Evolutionary conservation across 2,888 invertebrate species (phyloP), one percentile per base, ranked within the genome.

Genomic region (Volucella inflata): DNA sequence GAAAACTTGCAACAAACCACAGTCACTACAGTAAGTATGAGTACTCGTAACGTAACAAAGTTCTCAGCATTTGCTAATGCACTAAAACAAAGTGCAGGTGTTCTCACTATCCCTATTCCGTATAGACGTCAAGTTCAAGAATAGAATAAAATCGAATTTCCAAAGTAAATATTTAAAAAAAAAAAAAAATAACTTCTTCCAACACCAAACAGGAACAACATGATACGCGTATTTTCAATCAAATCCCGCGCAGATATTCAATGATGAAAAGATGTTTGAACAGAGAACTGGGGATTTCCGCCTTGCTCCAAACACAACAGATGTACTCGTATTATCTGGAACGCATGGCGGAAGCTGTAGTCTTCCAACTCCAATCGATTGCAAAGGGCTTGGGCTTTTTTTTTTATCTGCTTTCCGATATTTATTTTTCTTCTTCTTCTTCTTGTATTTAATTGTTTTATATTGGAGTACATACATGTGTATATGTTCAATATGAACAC

Each of bases 51-150:
- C 6, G 6, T 30, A 30, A 30, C 0, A 30, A 12, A 57, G 12
- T 14, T 57, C 14, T 38, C 51, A 42, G 11, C 30, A 46, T 11
- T 21, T 6, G 50, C 38, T 14, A 8, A 40, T n/a, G 9, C 21
- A 42, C 9, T 6, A 12, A 17, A 48, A 38, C 70, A 48, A 70
- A 48, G 17, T 40, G 70, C 70, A 70, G 70, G 57, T 70, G 70
- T 59, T 70, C n/a, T 38, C n/a, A 17, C n/a, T 42, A 21, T 8
- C 46, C 14, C 14, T 38, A 59, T 21, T 14, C 60, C 30, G 30
- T 30, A 6, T 21, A 38, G 57, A 46, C 59, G 50, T 42, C 72
- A 72, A 72, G 74, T 74, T 74, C 64, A 74, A 74, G 74, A 74
- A 51, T 74, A 53, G 72, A 72, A 72, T 72, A 62, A 74, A 51